Percentiles rank a stretch among this genome's conserved stretches.
These are phyloP conservation scores for Tolypeutes matacus DNA, from an alignment of 2,797 vertebrate genomes.

Conservation along the genomic window DNA sequence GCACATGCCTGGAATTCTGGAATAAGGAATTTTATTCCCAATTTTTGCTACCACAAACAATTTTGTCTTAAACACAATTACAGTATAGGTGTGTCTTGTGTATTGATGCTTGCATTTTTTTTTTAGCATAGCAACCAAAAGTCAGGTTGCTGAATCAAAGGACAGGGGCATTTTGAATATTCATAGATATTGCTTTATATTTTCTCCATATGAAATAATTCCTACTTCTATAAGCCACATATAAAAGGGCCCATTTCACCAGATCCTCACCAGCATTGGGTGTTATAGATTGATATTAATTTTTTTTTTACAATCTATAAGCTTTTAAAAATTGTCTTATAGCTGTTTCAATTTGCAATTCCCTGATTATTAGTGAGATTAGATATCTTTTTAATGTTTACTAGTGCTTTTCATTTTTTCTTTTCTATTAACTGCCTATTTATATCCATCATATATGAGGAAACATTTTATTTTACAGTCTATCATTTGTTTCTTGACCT, in stretches of 20 bases:
- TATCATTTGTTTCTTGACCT: background rate
- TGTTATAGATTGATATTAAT: background rate
- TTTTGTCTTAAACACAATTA: slow-evolving; percentile 38
- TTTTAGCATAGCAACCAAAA: slow-evolving; percentile 34
- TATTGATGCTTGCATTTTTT: background rate
- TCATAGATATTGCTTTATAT: slow-evolving; percentile 22
- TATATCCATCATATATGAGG: background rate
- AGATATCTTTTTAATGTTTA: background rate
- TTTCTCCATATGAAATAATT: slow-evolving; percentile 63
- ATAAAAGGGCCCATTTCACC: slow-evolving; percentile 41
- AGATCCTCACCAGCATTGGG: background rate
- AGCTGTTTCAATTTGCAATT: background rate
- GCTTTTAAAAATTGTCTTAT: background rate
- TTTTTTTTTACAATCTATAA: background rate
- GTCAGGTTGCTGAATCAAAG: background rate
- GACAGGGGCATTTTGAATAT: background rate
- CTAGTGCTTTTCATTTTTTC: background rate
- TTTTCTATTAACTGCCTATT: slow-evolving; percentile 5
- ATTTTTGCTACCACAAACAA: background rate
- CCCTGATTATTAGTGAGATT: background rate
- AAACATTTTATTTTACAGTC: slow-evolving; percentile 29
- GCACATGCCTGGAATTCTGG: background rate
- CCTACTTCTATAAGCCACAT: background rate
- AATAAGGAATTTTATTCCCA: background rate
- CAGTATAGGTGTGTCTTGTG: background rate